Base-by-base conservation (phyloP, 2,888 invertebrate species). In the Meandrusa payeni region DNA sequence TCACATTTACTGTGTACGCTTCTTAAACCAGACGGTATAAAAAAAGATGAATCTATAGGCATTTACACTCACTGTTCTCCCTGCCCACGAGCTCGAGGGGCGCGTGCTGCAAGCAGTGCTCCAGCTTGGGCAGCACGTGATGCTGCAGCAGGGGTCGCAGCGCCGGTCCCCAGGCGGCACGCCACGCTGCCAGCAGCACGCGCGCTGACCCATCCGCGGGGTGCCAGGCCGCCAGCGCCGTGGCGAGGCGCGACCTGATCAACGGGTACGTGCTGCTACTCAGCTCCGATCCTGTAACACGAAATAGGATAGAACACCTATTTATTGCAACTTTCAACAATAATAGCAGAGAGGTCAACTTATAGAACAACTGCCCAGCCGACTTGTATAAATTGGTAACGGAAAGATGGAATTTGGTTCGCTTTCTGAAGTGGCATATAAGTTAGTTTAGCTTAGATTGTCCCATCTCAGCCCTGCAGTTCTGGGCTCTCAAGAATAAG, bases 171-270 rank as follows among this genome's bases (percentile, higher is more conserved):
- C 89, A 91, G 2, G 90, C 80, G 37, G 86, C 89, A 12, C 90
- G 82, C 99, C 99, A 99, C 0, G 99, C 98, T 40, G 93, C 91
- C 13, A 99, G 89, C 89, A 99, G 96, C 12, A 95, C 90, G 53
- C 95, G 92, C 0, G 98, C 99, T 0, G 98, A 98, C 23, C 92
- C 90, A 86, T 99, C 99, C 0, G 95, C 95, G 0, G 98, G 98
- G 82, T 97, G 95, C 99, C 99, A 99, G 39, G 93, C 94, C n/a
- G 91, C 90, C 49, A 99, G 88, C 5, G 98, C 98, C 22, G 91
- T 90, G 17, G 95, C 94, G 34, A 99, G 88, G 68, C 98, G 98
- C 37, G 97, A 94, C 28, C 98, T 91, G 57, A 99, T 97, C 27
- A 95, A 92, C 0, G 97, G 96, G 86, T 97, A 98, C 20, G 97